Evolutionary conservation across 2,888 invertebrate genomes (phyloP).

Genomic region (Cyclophora albipunctata): DNA sequence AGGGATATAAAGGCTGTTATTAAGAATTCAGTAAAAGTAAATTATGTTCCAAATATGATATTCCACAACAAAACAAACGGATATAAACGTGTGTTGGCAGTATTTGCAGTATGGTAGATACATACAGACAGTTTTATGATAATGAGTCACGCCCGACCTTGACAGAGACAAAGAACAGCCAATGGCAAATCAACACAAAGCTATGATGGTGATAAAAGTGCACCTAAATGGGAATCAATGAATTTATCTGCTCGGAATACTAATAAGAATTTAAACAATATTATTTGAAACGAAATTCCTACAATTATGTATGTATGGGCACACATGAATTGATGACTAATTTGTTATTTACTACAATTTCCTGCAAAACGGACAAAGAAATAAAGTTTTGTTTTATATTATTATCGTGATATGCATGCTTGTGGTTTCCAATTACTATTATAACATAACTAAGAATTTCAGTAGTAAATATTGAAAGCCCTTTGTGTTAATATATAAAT

Average conservation of each 20-base stretch:
- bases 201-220: conserved; percentile 52
- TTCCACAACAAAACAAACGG: no score
- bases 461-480: background rate
- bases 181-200: conserved; percentile 39
- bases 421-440: no score
- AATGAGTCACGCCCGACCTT: conserved; percentile 47
- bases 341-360: no score
- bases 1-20: no score
- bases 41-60: no score
- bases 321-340: conserved; percentile 2
- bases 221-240: conserved; percentile 43
- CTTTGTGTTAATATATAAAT: background rate
- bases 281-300: conserved; percentile 26
- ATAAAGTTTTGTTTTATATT: no score
- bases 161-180: conserved; percentile 63
- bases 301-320: conserved; percentile 30
- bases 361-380: no score
- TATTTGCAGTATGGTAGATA: background rate
- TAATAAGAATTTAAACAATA: conserved; percentile 32
- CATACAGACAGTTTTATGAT: conserved; percentile 19
- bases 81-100: no score
- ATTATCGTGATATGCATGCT: no score
- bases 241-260: conserved; percentile 39
- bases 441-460: background rate
- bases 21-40: no score